Percentiles rank a stretch among this genome's conserved stretches.
phyloP scores from a whole-genome alignment of 2,113 vertebrate species.

The Hyperoodon ampullatus region DNA sequence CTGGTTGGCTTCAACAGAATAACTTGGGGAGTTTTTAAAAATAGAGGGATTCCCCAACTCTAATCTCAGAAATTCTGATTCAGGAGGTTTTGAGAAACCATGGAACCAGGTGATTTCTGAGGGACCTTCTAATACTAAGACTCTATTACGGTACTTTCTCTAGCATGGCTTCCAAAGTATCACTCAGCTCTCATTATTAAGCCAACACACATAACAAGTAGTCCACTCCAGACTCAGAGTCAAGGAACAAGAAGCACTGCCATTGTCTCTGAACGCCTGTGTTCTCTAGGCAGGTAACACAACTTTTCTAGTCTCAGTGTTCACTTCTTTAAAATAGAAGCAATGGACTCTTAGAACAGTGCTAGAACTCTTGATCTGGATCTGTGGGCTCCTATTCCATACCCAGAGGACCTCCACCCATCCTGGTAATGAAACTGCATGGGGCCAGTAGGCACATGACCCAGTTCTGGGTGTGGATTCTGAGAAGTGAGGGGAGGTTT shows the following conservation, averaged over 20 bases:
- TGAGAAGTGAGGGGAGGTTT: background rate
- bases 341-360: background rate
- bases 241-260: background rate
- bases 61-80: background rate
- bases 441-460: accelerated
- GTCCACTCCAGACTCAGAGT: background rate
- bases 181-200: background rate
- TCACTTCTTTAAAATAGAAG: background rate
- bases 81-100: background rate
- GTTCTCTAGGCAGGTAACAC: background rate
- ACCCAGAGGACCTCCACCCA: background rate
- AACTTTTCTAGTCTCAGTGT: background rate
- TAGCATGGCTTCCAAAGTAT: background rate
- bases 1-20: background rate
- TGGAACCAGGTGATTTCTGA: background rate
- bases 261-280: background rate
- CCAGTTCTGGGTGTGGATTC: background rate
- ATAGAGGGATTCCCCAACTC: background rate
- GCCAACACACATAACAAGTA: accelerated
- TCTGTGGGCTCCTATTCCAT: background rate
- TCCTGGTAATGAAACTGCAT: too few species aligned
- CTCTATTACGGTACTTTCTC: too few species aligned
- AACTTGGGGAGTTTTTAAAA: background rate
- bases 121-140: background rate
- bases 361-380: background rate